These are phyloP conservation scores for Reticulitermes speratus DNA, from an alignment of 1,140 invertebrate species.

Conservation along the genomic window DNA sequence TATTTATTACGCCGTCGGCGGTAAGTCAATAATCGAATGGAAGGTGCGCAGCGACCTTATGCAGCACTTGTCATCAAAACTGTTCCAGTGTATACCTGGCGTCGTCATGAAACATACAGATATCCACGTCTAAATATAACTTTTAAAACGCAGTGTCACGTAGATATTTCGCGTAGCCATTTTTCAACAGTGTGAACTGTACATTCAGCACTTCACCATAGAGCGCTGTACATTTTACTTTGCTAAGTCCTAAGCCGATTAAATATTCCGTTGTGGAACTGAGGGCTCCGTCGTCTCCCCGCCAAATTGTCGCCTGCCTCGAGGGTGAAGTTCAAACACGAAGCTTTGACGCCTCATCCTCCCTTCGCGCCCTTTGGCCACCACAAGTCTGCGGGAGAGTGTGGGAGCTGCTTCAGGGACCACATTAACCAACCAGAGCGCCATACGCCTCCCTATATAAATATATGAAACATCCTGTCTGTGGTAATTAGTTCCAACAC, in stretches of 20 bases:
- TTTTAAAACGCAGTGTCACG: neutral
- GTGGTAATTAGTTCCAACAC: neutral
- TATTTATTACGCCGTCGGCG: too few relatives aligned
- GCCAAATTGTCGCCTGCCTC: neutral
- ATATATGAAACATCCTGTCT: neutral
- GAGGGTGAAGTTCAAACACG: slow-evolving; percentile 15
- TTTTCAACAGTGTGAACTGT: neutral
- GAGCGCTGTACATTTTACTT: slow-evolving; percentile 4
- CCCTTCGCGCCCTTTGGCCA: neutral
- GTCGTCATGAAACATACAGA: neutral
- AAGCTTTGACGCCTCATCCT: neutral
- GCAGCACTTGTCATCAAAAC: neutral
- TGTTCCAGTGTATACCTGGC: neutral
- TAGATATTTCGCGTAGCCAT: neutral
- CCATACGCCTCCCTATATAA: neutral
- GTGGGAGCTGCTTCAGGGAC: neutral
- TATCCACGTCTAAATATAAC: neutral
- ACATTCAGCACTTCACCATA: neutral
- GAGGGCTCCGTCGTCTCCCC: neutral
- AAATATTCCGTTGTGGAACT: slow-evolving; percentile 13
- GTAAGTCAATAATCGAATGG: too few relatives aligned
- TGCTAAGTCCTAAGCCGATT: slow-evolving; percentile 15
- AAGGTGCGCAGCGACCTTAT: too few relatives aligned
- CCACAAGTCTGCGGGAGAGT: neutral
- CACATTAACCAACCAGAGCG: neutral